phyloP scores from a whole-genome alignment of 2,797 vertebrate species.

The Pseudotriccus pelzelni region DNA sequence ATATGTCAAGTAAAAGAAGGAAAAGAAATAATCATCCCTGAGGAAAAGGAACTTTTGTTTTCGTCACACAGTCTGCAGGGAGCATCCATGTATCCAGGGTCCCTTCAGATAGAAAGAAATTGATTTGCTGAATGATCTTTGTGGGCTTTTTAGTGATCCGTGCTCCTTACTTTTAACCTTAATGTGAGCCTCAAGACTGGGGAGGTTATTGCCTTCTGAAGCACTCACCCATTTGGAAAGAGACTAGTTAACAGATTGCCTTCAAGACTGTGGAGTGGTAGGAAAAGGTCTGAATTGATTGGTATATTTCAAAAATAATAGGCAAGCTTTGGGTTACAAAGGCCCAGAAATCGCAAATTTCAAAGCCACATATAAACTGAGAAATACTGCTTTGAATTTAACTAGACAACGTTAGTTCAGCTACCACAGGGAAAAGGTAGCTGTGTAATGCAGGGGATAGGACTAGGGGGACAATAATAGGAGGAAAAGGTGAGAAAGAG shows the following conservation, averaged over 20 bases:
- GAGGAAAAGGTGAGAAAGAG: background rate
- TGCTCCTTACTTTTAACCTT: background rate
- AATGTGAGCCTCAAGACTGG: fast-evolving
- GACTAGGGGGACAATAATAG: background rate
- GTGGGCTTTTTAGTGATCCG: background rate
- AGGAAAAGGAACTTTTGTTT: background rate
- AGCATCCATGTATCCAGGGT: background rate
- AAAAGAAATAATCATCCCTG: background rate
- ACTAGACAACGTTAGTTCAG: background rate
- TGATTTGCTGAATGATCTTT: background rate
- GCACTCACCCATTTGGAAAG: background rate
- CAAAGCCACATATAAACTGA: background rate
- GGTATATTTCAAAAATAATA: background rate
- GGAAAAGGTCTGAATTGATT: background rate
- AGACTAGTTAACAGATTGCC: background rate
- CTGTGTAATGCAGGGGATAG: background rate
- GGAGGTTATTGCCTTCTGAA: background rate
- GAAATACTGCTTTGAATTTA: background rate
- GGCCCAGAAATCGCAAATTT: background rate
- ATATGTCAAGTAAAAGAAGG: background rate
- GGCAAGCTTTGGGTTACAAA: background rate
- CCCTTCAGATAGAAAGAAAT: background rate
- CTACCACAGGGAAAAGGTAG: background rate
- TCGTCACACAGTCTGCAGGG: background rate
- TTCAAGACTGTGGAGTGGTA: background rate